These are phyloP conservation scores for Drosophila athabasca DNA, from an alignment of 1,140 invertebrate genomes.

Conservation along the genomic window DNA sequence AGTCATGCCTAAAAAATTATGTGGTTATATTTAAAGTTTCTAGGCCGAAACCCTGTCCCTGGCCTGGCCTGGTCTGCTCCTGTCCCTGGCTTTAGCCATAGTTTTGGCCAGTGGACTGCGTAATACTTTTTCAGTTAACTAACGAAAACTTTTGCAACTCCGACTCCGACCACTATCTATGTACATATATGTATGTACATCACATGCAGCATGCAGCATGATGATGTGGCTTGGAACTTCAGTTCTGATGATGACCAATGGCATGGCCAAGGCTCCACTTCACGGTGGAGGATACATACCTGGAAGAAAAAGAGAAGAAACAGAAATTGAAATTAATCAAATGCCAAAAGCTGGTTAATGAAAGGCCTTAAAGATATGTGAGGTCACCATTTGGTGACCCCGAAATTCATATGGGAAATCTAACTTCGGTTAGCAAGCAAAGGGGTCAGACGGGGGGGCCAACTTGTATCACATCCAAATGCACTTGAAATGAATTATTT, in stretches of 20 bases:
- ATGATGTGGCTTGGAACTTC: slow-evolving; percentile 21
- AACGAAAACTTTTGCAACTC: slow-evolving; percentile 54
- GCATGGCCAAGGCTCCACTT: slow-evolving; percentile 2
- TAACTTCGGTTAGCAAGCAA: too few species aligned
- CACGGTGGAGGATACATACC: slow-evolving; percentile 28
- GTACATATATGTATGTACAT: slow-evolving; percentile 1
- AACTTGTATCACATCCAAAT: too few species aligned
- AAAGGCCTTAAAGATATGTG: too few species aligned
- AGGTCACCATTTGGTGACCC: too few species aligned
- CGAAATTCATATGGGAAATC: too few species aligned
- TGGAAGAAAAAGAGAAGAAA: slow-evolving; percentile 18
- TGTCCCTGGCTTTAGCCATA: slow-evolving; percentile 31
- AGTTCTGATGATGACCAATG: slow-evolving; percentile 42
- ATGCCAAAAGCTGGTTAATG: not conserved
- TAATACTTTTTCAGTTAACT: slow-evolving; percentile 81
- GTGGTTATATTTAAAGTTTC: slow-evolving; percentile 78
- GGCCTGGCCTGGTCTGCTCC: slow-evolving; percentile 32
- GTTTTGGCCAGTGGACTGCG: slow-evolving; percentile 43
- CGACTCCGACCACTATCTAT: slow-evolving; percentile 2
- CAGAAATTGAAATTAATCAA: slow-evolving; percentile 22
- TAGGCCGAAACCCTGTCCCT: slow-evolving; percentile 2
- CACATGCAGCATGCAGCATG: not conserved
- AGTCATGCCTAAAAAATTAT: slow-evolving; percentile 77
- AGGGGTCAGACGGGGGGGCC: too few species aligned
- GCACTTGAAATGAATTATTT: too few species aligned